Base-by-base conservation (phyloP, 2,888 invertebrate species). In the Melieria omissa region DNA sequence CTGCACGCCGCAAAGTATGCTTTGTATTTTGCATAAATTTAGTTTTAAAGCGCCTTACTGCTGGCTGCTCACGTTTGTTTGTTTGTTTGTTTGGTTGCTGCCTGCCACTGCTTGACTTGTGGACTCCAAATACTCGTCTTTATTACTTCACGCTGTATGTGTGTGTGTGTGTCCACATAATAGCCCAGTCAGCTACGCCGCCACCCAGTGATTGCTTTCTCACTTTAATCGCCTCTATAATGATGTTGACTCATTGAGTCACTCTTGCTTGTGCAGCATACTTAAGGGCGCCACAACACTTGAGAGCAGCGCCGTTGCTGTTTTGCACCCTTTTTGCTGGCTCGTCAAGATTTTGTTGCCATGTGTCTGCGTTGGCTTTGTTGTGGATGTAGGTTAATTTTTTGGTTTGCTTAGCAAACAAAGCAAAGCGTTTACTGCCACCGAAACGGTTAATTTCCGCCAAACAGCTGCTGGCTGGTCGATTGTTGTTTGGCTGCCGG, bases 181-280 rank as follows among this genome's bases (percentile, higher is more conserved):
- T 10, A 9, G 45, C n/a, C 55, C 29, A 69, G 29, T 29, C 29
- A 29, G 29, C 1, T 3, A 29, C 2, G 29, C 29, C 29, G 2
- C 29, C 29, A n/a, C 41, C 1, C 63, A 54, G 44, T 46, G 61
- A 68, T 72, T 64, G 60, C 55, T 72, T 72, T 68, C 68, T 14
- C 69, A 72, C 65, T 69, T 72, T 69, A 72, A 72, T 72, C 68
- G 63, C 60, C 68, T 72, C 64, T 66, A 67, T 68, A 68, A 68
- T 69, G 42, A 61, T 72, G 68, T 65, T 72, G 68, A 69, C 65
- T 65, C 47, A 58, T 65, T 64, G 55, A 65, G 29, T 60, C 68
- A 54, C 54, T 61, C 61, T 47, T 61, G 67, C 61, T n/a, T 49
- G 42, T 52, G 67, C 16, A 67, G 67, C 60, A 58, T 67, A 67